Conservation (phyloP, 1,140 invertebrate species). For the Hylaeus anthracinus region DNA sequence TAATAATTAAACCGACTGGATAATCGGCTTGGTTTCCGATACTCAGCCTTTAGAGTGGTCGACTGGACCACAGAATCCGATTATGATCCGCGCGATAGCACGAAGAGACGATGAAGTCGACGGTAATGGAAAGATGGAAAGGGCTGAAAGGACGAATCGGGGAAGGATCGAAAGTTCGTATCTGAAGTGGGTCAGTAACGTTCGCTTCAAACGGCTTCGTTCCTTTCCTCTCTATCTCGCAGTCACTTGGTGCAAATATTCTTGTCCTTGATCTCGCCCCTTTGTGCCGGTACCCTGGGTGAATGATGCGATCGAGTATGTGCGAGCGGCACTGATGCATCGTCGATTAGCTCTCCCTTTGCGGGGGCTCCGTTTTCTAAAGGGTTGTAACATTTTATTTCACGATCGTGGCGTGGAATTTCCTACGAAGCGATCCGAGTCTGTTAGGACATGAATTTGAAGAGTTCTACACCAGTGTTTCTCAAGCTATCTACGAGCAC, state of each 20-base stretch:
- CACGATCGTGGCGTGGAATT: background rate
- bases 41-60: background rate
- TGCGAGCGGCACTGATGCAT: constrained; percentile 56
- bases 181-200: constrained; percentile 59
- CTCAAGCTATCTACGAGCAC: no score
- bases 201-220: constrained; percentile 30
- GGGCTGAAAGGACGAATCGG: constrained; percentile 13
- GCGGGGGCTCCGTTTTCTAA: constrained; percentile 8
- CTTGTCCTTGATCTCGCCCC: constrained; percentile 55
- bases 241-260: constrained; percentile 43
- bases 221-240: constrained; percentile 39
- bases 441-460: no score
- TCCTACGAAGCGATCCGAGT: background rate
- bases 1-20: background rate
- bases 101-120: background rate
- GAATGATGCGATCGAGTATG: constrained; percentile 37
- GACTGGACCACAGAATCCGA: constrained; percentile 9
- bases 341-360: constrained; percentile 39
- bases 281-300: constrained; percentile 22
- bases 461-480: no score
- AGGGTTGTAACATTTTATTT: background rate
- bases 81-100: constrained; percentile 17
- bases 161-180: constrained; percentile 49
- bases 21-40: background rate
- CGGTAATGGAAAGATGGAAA: constrained; percentile 10